Percentiles rank a stretch among this genome's conserved stretches.
Evolutionary conservation across 1,140 invertebrate species (phyloP).

Genomic region (Lasioglossum baleicum): DNA sequence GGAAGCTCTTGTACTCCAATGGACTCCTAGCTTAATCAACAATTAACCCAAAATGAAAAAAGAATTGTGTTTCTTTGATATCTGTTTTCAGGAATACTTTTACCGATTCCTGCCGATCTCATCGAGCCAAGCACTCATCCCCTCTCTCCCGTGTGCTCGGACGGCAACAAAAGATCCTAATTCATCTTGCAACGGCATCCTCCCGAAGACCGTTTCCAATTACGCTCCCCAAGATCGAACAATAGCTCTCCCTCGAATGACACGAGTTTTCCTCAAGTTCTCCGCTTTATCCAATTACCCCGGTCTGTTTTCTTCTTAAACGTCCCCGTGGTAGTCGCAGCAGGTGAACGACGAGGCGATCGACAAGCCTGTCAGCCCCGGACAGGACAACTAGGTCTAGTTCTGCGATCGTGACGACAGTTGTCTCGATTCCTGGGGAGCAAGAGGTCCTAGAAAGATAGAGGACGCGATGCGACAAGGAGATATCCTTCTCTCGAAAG

Average conservation of each 20-base stretch:
- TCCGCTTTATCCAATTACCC: slow-evolving; percentile 10
- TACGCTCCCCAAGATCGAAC: neutral
- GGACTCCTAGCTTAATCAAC: too few species aligned
- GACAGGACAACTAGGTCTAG: slow-evolving; percentile 18
- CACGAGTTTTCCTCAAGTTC: slow-evolving; percentile 3
- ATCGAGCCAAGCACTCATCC: too few species aligned
- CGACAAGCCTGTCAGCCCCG: slow-evolving; percentile 20
- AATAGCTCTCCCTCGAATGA: neutral
- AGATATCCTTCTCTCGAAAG: too few species aligned
- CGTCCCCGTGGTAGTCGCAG: neutral
- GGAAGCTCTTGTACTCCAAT: too few species aligned
- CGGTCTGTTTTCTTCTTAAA: neutral
- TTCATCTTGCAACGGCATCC: neutral
- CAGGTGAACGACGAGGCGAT: slow-evolving; percentile 46
- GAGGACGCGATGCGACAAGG: too few species aligned
- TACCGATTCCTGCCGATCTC: too few species aligned
- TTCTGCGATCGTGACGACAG: slow-evolving; percentile 15
- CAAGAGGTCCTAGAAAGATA: too few species aligned
- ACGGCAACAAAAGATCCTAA: neutral
- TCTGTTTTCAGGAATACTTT: too few species aligned
- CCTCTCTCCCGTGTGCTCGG: neutral
- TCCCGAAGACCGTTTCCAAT: neutral
- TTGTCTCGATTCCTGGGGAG: slow-evolving; percentile 39
- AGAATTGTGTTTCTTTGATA: too few species aligned
- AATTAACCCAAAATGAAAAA: too few species aligned